Evolutionary conservation across 2,888 invertebrate species (phyloP).

Genomic region (Serrognathus titanus): DNA sequence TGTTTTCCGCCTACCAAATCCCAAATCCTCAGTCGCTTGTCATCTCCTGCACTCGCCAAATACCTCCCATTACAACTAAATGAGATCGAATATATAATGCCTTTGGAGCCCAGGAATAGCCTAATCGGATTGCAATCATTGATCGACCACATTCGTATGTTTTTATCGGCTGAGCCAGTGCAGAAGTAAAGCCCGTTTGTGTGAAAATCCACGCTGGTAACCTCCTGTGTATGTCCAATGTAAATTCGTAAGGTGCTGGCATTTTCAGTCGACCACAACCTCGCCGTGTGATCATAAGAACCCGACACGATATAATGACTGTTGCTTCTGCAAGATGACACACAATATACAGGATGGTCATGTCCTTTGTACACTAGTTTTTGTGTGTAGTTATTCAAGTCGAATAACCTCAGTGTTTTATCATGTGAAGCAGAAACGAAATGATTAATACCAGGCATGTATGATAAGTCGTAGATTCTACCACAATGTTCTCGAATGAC

Average conservation of each 20-base stretch:
- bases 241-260: slow-evolving; percentile 80
- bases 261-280: slow-evolving; percentile 71
- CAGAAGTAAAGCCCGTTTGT: slow-evolving; percentile 88
- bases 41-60: slow-evolving; percentile 81
- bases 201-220: slow-evolving; percentile 87
- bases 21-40: slow-evolving; percentile 69
- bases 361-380: slow-evolving; percentile 64
- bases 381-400: slow-evolving; percentile 33
- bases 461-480: slow-evolving; percentile 38
- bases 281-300: slow-evolving; percentile 76
- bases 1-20: slow-evolving; percentile 64
- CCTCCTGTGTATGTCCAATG: slow-evolving; percentile 84
- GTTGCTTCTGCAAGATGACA: slow-evolving; percentile 64
- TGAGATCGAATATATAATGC: slow-evolving; percentile 69
- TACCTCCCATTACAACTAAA: slow-evolving; percentile 84
- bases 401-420: slow-evolving; percentile 39
- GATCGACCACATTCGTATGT: slow-evolving; percentile 82
- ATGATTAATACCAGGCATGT: slow-evolving; percentile 33
- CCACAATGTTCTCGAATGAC: slow-evolving; percentile 37
- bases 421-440: slow-evolving; percentile 42
- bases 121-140: slow-evolving; percentile 79
- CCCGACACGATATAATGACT: slow-evolving; percentile 74
- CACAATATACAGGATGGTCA: slow-evolving; percentile 85
- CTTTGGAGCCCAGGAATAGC: slow-evolving; percentile 74
- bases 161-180: slow-evolving; percentile 87